These are phyloP conservation scores for Nycticorax nycticorax DNA, from an alignment of 2,113 vertebrate genomes.

Conservation along the genomic window DNA sequence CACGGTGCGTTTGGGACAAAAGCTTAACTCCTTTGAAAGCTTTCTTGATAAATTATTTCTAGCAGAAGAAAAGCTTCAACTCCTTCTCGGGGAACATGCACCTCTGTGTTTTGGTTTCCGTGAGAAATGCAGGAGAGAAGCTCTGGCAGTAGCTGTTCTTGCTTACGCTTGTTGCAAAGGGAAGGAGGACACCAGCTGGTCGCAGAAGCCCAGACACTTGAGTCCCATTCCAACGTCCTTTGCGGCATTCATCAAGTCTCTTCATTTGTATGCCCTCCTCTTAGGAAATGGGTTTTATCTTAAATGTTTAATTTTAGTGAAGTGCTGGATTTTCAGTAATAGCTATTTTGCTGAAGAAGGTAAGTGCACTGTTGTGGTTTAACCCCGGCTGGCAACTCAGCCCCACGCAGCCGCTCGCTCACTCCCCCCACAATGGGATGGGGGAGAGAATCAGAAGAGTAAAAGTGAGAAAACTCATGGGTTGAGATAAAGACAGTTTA, in stretches of 20 bases:
- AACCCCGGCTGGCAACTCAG: no score
- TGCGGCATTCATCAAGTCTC: accelerated
- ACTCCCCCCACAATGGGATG: no score
- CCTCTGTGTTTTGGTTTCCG: not conserved
- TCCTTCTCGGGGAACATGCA: accelerated
- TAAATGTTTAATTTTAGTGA: not conserved
- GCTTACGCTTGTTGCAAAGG: not conserved
- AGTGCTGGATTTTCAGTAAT: not conserved
- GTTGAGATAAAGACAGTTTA: no score
- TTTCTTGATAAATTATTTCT: not conserved
- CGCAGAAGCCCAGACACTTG: not conserved
- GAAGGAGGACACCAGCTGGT: conserved; percentile 27
- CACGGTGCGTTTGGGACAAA: not conserved
- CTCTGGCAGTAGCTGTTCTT: not conserved
- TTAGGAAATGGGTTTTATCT: not conserved
- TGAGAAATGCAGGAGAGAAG: not conserved
- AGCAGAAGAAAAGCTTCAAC: not conserved
- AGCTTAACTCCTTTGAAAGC: not conserved
- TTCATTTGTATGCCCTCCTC: not conserved
- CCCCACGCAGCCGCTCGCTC: no score
- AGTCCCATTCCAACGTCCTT: not conserved
- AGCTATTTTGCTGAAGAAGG: not conserved
- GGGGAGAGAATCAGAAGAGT: no score
- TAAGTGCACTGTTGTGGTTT: not conserved
- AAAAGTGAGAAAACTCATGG: no score